Conservation (phyloP, 92 coral and sea anemone genomes). For the Palythoa grandis region DNA sequence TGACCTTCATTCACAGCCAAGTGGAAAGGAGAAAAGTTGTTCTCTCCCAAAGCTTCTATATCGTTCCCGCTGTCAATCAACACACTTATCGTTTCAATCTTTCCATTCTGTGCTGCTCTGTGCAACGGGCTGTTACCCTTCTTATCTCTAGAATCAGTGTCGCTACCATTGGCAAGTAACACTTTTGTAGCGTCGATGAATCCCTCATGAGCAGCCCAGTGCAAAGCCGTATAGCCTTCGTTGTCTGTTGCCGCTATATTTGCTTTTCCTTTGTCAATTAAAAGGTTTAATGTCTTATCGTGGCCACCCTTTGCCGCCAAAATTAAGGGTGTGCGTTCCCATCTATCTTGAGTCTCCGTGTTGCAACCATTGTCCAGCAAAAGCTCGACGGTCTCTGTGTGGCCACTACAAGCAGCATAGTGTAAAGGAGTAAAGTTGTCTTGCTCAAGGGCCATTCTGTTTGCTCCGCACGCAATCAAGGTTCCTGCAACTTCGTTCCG, state of each 20-base stretch:
- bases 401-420: slow-evolving; percentile 24
- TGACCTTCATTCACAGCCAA: slow-evolving; percentile 16
- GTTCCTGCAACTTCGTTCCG: not conserved
- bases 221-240: slow-evolving; percentile 6
- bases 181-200: not conserved
- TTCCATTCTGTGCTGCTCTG: slow-evolving; percentile 4
- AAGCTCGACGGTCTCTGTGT: not conserved
- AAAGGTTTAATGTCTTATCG: not conserved
- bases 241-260: not conserved
- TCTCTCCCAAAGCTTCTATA: slow-evolving; percentile 16
- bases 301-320: slow-evolving; percentile 1
- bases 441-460: not conserved
- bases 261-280: slow-evolving; percentile 9
- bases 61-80: slow-evolving; percentile 12
- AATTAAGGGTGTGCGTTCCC: slow-evolving; percentile 3
- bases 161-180: not conserved
- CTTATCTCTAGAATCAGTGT: not conserved
- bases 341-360: slow-evolving; percentile 7
- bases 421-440: slow-evolving; percentile 16
- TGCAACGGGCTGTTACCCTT: slow-evolving; percentile 9
- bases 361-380: not conserved
- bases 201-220: not conserved
- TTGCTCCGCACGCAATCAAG: slow-evolving; percentile 4
- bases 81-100: slow-evolving; percentile 10
- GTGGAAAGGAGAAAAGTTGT: slow-evolving; percentile 9